Percentiles rank a stretch among this genome's conserved stretches.
Evolutionary conservation across 1,140 invertebrate species (phyloP).

Genomic region (Bombus affinis): DNA sequence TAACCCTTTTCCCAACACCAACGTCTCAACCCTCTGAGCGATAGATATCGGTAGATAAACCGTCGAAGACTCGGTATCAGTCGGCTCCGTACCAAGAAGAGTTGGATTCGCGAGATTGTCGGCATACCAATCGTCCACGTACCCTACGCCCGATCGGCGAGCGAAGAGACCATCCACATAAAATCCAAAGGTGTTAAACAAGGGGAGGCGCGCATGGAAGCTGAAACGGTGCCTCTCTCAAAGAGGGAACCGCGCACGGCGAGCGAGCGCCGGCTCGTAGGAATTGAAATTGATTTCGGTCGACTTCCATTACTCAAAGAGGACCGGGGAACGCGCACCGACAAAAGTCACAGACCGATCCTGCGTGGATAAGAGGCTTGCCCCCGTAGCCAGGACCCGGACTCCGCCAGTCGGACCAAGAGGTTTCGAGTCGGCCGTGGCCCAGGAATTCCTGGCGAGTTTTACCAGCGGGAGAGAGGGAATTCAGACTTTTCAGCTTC

Average conservation of each 20-base stretch:
- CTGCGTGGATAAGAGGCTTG: constrained; percentile 70
- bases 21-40: neutral
- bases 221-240: constrained; percentile 33
- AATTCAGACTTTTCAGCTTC: constrained; percentile 36
- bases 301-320: constrained; percentile 77
- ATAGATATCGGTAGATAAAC: constrained; percentile 9
- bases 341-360: constrained; percentile 76
- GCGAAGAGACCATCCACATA: constrained; percentile 25
- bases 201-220: constrained; percentile 46
- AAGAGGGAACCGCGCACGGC: constrained; percentile 48
- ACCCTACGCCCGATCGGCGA: neutral
- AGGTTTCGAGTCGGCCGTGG: constrained; percentile 61
- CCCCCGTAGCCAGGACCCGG: constrained; percentile 51
- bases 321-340: constrained; percentile 70
- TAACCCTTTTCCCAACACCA: neutral
- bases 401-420: constrained; percentile 38
- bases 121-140: constrained; percentile 27
- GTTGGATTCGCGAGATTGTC: constrained; percentile 41
- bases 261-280: constrained; percentile 56
- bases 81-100: neutral
- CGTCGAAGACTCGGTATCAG: constrained; percentile 19
- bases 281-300: constrained; percentile 78
- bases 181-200: constrained; percentile 65
- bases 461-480: constrained; percentile 73
- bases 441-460: constrained; percentile 74